Evolutionary conservation across 2,113 vertebrate genomes (phyloP).

Genomic region (Odobenus rosmarus): DNA sequence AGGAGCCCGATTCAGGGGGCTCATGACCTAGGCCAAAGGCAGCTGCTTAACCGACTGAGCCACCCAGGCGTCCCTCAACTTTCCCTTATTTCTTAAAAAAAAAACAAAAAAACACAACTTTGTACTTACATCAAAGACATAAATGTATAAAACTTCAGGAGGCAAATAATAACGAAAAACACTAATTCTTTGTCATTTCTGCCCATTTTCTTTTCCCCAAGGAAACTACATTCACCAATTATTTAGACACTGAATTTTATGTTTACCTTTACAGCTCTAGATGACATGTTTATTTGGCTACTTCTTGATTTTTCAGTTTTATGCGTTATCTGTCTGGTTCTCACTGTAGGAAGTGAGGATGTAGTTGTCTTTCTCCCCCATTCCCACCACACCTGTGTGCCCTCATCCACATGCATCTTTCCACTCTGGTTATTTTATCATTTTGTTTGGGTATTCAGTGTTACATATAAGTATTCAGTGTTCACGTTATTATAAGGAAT

Average conservation of each 20-base stretch:
- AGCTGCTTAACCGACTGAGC: no score
- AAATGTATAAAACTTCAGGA: background rate
- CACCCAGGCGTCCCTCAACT: no score
- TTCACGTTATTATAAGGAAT: background rate
- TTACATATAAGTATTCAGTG: background rate
- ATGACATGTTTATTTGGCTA: background rate
- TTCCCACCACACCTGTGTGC: background rate
- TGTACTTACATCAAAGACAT: background rate
- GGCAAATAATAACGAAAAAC: background rate
- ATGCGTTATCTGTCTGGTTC: background rate
- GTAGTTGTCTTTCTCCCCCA: background rate
- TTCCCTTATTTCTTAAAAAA: background rate
- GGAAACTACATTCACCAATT: background rate
- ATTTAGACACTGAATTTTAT: background rate
- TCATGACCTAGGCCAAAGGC: no score
- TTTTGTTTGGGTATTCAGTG: background rate
- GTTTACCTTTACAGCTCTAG: conserved; percentile 5
- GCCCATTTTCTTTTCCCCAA: background rate
- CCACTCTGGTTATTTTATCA: background rate
- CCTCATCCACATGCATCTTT: background rate
- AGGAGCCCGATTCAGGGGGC: no score
- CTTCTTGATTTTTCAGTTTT: background rate
- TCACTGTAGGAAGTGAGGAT: background rate
- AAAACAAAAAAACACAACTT: background rate
- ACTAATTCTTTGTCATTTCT: background rate